These are phyloP conservation scores for Falcunculus frontatus DNA, from an alignment of 2,113 vertebrate genomes.

Conservation along the genomic window DNA sequence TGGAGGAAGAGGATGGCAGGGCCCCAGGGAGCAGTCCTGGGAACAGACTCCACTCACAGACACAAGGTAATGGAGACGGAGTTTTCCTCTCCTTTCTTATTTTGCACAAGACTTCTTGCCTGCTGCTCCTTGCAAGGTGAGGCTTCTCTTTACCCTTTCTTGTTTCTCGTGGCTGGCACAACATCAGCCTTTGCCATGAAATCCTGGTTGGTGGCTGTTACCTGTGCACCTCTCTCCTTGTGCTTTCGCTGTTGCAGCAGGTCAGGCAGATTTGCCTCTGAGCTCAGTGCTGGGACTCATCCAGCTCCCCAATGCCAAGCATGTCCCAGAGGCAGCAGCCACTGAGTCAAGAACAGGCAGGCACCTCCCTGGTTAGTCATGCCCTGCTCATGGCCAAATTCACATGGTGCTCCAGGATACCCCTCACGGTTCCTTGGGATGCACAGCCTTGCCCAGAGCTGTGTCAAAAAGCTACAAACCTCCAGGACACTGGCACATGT, in stretches of 20 bases:
- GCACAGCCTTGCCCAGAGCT: not conserved
- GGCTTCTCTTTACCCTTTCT: not conserved
- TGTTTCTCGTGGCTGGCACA: not conserved
- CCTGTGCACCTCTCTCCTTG: not conserved
- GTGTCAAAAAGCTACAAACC: not conserved
- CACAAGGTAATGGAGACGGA: not conserved
- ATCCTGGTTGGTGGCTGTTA: not conserved
- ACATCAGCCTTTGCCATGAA: not conserved
- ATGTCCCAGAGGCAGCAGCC: not conserved
- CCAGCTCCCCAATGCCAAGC: not conserved
- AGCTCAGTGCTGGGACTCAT: not conserved
- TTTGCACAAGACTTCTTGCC: not conserved
- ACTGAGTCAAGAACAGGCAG: not conserved
- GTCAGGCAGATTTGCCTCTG: not conserved
- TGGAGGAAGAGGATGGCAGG: not conserved
- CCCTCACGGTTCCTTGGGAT: not conserved
- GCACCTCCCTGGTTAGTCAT: not conserved
- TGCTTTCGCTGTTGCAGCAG: accelerated
- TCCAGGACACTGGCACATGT: accelerated
- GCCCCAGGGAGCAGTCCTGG: not conserved
- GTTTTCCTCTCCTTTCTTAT: not conserved
- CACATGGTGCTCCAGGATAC: not conserved
- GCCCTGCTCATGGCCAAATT: not conserved
- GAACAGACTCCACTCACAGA: not conserved
- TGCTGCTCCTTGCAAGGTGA: not conserved